These are phyloP conservation scores for Rhinoderma darwinii DNA, from an alignment of 2,113 vertebrate species.

Conservation along the genomic window DNA sequence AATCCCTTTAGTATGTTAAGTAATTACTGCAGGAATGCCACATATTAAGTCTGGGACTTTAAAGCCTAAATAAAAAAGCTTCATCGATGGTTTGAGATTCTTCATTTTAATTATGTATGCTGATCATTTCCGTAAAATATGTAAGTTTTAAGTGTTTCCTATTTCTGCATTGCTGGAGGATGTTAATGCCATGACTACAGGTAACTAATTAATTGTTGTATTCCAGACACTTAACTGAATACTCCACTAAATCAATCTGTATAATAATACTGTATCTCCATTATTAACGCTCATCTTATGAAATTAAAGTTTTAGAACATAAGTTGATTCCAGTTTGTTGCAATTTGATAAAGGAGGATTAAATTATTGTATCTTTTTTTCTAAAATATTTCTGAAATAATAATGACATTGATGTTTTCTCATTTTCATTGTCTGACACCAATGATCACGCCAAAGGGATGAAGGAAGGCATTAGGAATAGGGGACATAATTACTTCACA, in stretches of 20 bases:
- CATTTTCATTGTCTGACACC: background rate
- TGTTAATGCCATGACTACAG: slow-evolving; percentile 48
- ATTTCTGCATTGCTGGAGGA: slow-evolving; percentile 41
- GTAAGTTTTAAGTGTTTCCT: slow-evolving; percentile 49
- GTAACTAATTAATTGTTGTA: slow-evolving; percentile 59
- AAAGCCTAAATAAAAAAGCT: slow-evolving; percentile 27
- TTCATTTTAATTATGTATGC: slow-evolving; percentile 37
- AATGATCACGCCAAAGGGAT: background rate
- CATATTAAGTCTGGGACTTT: slow-evolving; percentile 44
- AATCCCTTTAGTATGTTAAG: slow-evolving; percentile 46
- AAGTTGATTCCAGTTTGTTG: background rate
- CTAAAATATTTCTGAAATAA: background rate
- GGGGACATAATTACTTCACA: background rate
- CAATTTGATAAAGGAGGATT: background rate
- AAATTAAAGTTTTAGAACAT: slow-evolving; percentile 3
- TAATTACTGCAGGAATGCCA: slow-evolving; percentile 44
- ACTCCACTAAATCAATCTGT: slow-evolving; percentile 40
- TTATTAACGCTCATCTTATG: background rate
- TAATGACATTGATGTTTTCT: background rate
- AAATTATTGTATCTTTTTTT: background rate
- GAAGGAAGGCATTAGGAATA: background rate
- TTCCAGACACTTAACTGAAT: slow-evolving; percentile 43
- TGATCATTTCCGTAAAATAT: slow-evolving; percentile 23
- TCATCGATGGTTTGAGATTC: background rate
- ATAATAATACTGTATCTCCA: slow-evolving; percentile 7